Evolutionary conservation across 2,113 vertebrate genomes (phyloP).

Genomic region (Corythoichthys intestinalis): DNA sequence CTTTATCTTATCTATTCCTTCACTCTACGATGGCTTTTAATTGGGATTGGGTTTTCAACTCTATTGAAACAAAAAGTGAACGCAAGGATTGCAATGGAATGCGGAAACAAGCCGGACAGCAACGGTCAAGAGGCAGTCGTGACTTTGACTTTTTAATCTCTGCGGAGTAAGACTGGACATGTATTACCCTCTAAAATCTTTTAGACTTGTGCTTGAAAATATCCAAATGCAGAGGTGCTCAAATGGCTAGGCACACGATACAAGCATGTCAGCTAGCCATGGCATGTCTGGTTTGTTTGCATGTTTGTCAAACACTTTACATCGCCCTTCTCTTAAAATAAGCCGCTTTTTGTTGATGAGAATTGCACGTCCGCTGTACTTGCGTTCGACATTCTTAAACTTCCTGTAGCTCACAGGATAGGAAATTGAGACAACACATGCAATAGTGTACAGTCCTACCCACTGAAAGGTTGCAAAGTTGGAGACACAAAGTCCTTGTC

Average conservation of each 20-base stretch:
- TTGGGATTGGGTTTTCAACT: background rate
- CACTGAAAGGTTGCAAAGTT: background rate
- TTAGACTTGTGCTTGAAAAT: background rate
- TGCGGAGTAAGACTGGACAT: slow-evolving; percentile 6
- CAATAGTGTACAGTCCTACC: background rate
- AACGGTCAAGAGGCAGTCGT: slow-evolving; percentile 30
- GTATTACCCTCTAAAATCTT: background rate
- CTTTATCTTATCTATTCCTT: background rate
- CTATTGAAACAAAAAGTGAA: background rate
- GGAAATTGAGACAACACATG: background rate
- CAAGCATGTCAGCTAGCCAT: slow-evolving; percentile 45
- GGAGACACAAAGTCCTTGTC: slow-evolving; percentile 1
- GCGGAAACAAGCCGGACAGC: slow-evolving; percentile 41
- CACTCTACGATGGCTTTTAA: background rate
- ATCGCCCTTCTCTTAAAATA: slow-evolving; percentile 5
- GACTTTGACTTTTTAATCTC: slow-evolving; percentile 22
- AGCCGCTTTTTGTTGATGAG: slow-evolving; percentile 6
- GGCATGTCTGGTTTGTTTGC: slow-evolving; percentile 19
- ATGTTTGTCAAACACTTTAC: background rate
- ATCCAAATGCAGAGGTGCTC: slow-evolving; percentile 27
- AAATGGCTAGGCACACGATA: slow-evolving; percentile 47
- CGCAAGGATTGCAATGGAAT: slow-evolving; percentile 39
- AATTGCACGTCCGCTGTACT: background rate
- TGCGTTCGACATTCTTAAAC: background rate
- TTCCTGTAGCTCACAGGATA: background rate